Evolutionary conservation across 2,113 vertebrate genomes (phyloP), one percentile per base, ranked within the genome.

Genomic region (Dasyprocta punctata): DNA sequence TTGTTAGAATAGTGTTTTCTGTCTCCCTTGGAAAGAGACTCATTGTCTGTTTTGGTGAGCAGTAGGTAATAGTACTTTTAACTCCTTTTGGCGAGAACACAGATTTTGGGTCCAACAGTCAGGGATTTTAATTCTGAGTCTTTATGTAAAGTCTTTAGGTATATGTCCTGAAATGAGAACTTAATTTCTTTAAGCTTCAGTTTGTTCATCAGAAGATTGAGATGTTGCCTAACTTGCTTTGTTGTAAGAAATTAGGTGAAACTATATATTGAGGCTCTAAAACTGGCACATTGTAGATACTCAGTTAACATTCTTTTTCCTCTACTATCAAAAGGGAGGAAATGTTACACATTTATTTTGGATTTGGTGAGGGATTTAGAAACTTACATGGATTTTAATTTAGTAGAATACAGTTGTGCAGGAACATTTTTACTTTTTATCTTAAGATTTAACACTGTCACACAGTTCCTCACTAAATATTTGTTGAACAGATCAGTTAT

Each of bases 361-460:
- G 49, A 96, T 93, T 96, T 80, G 36, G 38, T 96, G 56, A 89
- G 47, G 92, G 47, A 58, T 95, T 89, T 89, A 91, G 90, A 97
- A 75, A 89, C 5, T 58, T 78, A 69, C 14, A 17, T 82, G 33
- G 28, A 12, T 83, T 97, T 96, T 86, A 89, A 89, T 86, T 91
- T 86, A 89, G 52, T 92, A 71, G 87, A 89, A 58, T 85, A 85
- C 26, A 6, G 58, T 93, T 54, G 96, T 78, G 13, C n/a, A 87
- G 81, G 22, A 88, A 54, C 7, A 17, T 89, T 97, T 96, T 97
- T 94, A 73, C 60, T 84, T 93, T 95, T 89, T 92, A 56, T 95
- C 38, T 94, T 96, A 56, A 77, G 1, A 92, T 80, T 95, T 93
- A 95, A 47, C 11, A 41, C 28, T 89, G 13, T 89, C n/a, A 93